Base-by-base conservation (phyloP, 2,113 vertebrate genomes). In the Hippocampus zosterae region DNA sequence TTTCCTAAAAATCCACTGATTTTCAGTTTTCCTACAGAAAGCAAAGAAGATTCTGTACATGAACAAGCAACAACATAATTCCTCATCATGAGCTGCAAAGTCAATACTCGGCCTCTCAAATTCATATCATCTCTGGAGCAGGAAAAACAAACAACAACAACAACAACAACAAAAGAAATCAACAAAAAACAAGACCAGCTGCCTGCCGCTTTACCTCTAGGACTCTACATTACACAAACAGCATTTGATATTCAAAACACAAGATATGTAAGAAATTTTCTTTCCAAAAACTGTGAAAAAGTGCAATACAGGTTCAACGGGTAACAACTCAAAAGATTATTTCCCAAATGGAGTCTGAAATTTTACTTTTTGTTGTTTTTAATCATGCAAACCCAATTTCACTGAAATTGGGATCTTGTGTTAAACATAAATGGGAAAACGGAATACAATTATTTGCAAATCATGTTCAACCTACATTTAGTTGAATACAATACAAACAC, bases 271-370 rank as follows among this genome's bases (percentile, higher is more conserved):
- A 95, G 94, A 95, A 95, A 95, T 72, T 89, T 93, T 91, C 87
- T 92, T 95, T 93, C 90, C 93, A 94, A 92, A 95, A 91, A 86
- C 85, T 92, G 93, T 92, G 92, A 93, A 94, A 97, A 96, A 96
- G 95, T 96, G 94, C 95, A 95, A 94, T 94, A 98, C 93, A 94
- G 92, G 90, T 95, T 94, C 93, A 89, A 91, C 89, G 88, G 91
- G 89, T 90, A 91, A 92, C 88, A 92, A 91, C 89, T 88, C 74
- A 85, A 90, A 88, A 87, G 87, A 85, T 92, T 82, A 85, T 87
- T 88, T 85, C 85, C 87, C 85, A 86, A 91, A 92, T 87, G 87
- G 89, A 81, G 88, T 83, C 81, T 82, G 89, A 90, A 87, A 86
- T 87, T 83, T 86, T 70, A 9, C 57, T 42, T 48, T 91, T 15